Conservation (phyloP, 2,113 vertebrate genomes). For the Grantiella picta region DNA sequence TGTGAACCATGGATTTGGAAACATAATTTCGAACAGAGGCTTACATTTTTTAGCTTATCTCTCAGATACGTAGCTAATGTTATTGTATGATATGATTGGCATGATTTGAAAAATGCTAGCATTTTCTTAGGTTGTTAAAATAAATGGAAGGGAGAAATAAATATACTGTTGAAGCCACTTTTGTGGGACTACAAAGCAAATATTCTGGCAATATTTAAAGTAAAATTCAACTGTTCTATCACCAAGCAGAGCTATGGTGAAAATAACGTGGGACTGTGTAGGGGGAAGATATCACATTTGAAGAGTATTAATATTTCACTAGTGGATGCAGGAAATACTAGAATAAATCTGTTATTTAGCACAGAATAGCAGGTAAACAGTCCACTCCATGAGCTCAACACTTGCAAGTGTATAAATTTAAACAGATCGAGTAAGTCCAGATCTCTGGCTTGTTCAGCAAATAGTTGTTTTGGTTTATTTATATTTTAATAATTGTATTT, state of each 20-base stretch:
- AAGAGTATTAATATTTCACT: background rate
- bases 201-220: background rate
- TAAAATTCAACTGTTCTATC: background rate
- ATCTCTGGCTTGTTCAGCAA: background rate
- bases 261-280: rapidly evolving
- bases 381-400: background rate
- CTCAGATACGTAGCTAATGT: background rate
- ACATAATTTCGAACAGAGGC: background rate
- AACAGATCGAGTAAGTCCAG: background rate
- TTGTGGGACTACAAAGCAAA: background rate
- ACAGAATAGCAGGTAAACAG: background rate
- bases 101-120: background rate
- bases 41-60: background rate
- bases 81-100: background rate
- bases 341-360: background rate
- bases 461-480: background rate
- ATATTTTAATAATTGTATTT: background rate
- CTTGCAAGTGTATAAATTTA: background rate
- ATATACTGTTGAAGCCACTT: background rate
- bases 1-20: background rate
- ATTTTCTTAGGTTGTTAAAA: background rate
- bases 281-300: background rate
- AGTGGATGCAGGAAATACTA: background rate
- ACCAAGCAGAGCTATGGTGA: background rate
- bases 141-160: background rate